Evolutionary conservation across 1,140 invertebrate species (phyloP), one percentile per base, ranked within the genome.

Genomic region (Colletes latitarsis): DNA sequence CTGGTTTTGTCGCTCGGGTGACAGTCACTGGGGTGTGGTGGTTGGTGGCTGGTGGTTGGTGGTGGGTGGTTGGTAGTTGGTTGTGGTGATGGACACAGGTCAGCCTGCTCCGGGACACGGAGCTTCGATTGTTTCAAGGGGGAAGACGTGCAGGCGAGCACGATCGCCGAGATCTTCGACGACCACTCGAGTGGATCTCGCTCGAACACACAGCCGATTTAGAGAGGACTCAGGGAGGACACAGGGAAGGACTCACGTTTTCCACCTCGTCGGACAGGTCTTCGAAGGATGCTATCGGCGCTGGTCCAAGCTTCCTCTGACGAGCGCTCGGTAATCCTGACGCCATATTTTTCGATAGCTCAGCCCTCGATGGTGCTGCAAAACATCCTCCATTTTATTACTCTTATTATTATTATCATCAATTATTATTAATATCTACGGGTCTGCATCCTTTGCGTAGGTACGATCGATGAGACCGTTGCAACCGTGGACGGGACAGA

Each of bases 251-350:
- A 94, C 94, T 93, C 88, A 93, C 94, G 87, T 94, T 93, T 93
- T 94, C 95, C 93, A 96, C 95, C 94, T 97, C 96, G 93, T 98
- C 97, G 86, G 96, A 97, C 88, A 97, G 94, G 94, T 98, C 97
- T 94, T 98, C 97, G 93, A 98, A 98, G 82, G 97, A 98, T 91
- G 98, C 97, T 92, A 98, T 97, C 90, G 98, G 98, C 89, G 98
- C 97, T 91, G 97, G 97, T 92, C 97, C 97, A 94, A 97, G 96
- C 92, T 96, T 95, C 94, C 95, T 95, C 93, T 96, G 96, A 90
- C 91, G 91, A 73, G 91, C 91, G 77, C 91, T 92, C 88, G 92
- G 91, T 69, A 93, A 91, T 86, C 91, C 89, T 87, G 89, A 91
- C 81, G 91, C 91, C 93, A 93, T 93, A 89, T 87, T 90, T 82